Evolutionary conservation across 2,113 vertebrate genomes (phyloP).

Genomic region (Pteruthius melanotis): DNA sequence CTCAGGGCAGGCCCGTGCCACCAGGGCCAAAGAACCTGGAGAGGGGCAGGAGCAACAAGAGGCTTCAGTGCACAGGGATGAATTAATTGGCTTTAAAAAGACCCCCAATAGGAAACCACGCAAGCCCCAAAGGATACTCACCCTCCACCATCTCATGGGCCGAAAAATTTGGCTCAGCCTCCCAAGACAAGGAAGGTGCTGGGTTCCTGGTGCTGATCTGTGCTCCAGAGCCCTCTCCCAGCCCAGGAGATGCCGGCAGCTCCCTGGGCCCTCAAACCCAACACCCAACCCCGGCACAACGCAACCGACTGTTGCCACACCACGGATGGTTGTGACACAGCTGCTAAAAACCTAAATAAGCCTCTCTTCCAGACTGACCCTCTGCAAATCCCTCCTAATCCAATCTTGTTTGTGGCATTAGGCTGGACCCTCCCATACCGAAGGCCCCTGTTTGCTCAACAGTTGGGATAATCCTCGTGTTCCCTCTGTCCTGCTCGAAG

Average conservation of each 20-base stretch:
- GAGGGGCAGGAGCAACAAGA: rapidly evolving
- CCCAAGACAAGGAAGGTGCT: rapidly evolving
- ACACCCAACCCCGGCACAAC: rapidly evolving
- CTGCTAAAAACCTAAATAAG: background rate
- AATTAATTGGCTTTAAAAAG: background rate
- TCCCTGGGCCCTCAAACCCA: background rate
- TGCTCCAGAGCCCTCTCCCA: background rate
- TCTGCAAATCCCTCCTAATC: slow-evolving; percentile 53
- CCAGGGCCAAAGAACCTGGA: background rate
- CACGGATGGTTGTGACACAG: background rate
- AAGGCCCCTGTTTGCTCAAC: background rate
- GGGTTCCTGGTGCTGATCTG: background rate
- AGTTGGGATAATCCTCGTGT: background rate
- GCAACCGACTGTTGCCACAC: background rate
- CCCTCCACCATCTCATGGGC: background rate
- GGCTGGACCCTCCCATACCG: background rate
- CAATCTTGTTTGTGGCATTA: slow-evolving; percentile 3
- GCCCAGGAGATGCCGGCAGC: background rate
- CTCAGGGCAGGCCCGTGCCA: background rate
- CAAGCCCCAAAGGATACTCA: background rate
- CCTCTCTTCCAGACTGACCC: background rate
- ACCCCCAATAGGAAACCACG: rapidly evolving
- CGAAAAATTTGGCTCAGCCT: background rate
- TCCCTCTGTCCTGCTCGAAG: background rate
- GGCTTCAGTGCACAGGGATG: rapidly evolving